Conservation (phyloP, 2,113 vertebrate species). For the Corythoichthys haematopterus region DNA sequence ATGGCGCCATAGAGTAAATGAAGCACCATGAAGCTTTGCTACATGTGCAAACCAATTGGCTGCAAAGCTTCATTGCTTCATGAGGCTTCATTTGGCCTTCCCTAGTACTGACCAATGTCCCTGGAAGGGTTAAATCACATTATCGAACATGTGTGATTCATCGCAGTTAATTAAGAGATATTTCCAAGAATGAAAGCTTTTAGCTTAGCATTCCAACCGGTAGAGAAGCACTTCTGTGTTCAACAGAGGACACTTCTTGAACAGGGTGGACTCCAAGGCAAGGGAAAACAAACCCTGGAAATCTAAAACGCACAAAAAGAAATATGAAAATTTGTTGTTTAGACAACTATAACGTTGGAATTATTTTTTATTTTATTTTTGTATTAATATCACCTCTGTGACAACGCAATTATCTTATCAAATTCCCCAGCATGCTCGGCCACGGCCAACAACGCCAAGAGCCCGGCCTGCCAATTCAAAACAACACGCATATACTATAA, state of each 20-base stretch:
- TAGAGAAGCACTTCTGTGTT: conserved; percentile 76
- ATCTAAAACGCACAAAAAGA: conserved; percentile 60
- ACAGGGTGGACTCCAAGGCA: conserved; percentile 92
- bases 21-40: too few species aligned
- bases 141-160: too few species aligned
- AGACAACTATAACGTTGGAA: not conserved
- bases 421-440: conserved; percentile 87
- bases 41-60: too few species aligned
- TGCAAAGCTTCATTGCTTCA: too few species aligned
- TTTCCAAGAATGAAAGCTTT: too few species aligned
- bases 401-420: conserved; percentile 84
- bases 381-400: conserved; percentile 71
- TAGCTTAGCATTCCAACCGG: conserved; percentile 69
- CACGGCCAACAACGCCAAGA: conserved; percentile 82
- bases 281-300: conserved; percentile 80
- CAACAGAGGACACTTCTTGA: conserved; percentile 71
- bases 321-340: too few species aligned
- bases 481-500: not conserved
- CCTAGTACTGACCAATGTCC: too few species aligned
- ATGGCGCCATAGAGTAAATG: too few species aligned
- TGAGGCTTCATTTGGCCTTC: too few species aligned
- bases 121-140: too few species aligned
- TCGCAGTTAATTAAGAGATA: not conserved
- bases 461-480: conserved; percentile 67
- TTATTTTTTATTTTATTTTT: not conserved